A percentile compares a stretch with the other conserved stretches of the same genome.
Evolutionary conservation across 2,888 invertebrate species (phyloP).

Genomic region (Pyrocoelia pectoralis): DNA sequence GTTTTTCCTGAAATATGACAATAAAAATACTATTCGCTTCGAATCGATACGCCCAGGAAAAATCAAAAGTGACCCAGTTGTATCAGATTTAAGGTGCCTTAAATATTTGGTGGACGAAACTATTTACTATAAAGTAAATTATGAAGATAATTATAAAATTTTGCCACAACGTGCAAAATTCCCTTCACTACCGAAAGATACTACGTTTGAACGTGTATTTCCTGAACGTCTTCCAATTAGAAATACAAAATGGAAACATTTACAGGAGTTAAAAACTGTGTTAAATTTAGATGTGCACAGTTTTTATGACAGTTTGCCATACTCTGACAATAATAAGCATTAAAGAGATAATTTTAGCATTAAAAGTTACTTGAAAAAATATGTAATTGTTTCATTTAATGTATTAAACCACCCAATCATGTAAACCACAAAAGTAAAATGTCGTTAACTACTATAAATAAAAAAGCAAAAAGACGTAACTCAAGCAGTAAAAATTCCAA

Average conservation of each 20-base stretch:
- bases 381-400: not conserved
- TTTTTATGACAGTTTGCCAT: not conserved
- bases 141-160: not conserved
- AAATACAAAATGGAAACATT: not conserved
- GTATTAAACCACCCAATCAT: not conserved
- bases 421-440: not conserved
- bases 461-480: not conserved
- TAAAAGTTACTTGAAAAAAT: not conserved
- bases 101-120: slow-evolving; percentile 1
- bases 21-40: not conserved
- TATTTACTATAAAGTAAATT: slow-evolving; percentile 9
- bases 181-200: not conserved
- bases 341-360: not conserved
- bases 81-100: not conserved
- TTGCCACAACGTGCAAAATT: not conserved
- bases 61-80: slow-evolving; percentile 3
- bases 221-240: not conserved
- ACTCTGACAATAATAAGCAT: not conserved
- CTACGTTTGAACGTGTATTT: not conserved
- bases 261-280: not conserved
- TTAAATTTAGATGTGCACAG: not conserved
- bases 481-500: not conserved
- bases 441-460: not conserved
- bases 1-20: slow-evolving; percentile 9
- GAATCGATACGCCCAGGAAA: slow-evolving; percentile 11